Evolutionary conservation across 2,797 vertebrate species (phyloP), one percentile per base, ranked within the genome.

Genomic region (Onychomys arenicola): DNA sequence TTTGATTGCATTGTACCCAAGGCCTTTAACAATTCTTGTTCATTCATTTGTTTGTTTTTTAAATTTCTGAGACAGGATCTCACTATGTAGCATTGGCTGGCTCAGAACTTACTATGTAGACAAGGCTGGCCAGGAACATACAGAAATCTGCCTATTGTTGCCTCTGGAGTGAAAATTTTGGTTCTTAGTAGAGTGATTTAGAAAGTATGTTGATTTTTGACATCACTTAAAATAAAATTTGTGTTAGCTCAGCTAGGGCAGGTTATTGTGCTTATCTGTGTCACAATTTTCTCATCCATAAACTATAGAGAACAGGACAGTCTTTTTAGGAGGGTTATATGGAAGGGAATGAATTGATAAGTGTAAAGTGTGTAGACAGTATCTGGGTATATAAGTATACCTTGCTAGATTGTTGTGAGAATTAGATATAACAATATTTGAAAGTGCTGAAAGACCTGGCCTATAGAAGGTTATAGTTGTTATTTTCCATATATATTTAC

Each of bases 401-500:
- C 37, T 59, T 40, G 27, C 69, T 40, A 14, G n/a, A 29, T 43
- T 57, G 52, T 40, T 73, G 46, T 71, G 37, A 88, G 86, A 75
- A 75, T 59, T 75, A 37, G 67, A 75, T 59, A 27, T 75, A 75
- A 75, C 14, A 29, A 0, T 73, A 19, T 37, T 71, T 57, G 78
- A 57, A 81, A 37, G 52, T 78, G 49, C 55, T 81, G 52, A 37
- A 59, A 81, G 52, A 57, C 34, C 21, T 81, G 57, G n/a, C 49
- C 84, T 34, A 91, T n/a, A 40, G 37, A 83, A 43, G 57, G 57
- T 82, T 81, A 52, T 57, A 3, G 21, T 23, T 87, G 16, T 90
- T 94, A 92, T 37, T 73, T 94, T 89, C 19, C 57, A 49, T 34
- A 61, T 92, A 93, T 86, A 75, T 92, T 95, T 97, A 92, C 14